Percentiles rank a stretch among this genome's conserved stretches.
Conservation (phyloP, 37 sponge, comb jelly and placozoan genomes). For the Chondrilla cf. caribensis region DNA sequence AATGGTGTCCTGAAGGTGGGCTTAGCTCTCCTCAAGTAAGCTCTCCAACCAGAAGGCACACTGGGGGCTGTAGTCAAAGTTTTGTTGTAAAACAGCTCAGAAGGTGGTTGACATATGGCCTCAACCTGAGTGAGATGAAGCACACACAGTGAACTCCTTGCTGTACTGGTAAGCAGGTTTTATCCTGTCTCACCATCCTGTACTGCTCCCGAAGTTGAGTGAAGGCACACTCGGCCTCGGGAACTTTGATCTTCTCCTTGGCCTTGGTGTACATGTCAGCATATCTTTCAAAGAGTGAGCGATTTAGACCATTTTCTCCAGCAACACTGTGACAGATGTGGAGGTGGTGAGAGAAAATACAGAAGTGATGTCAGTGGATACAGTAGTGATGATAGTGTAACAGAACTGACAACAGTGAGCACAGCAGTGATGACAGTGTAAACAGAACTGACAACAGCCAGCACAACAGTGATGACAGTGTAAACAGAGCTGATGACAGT, state of each 20-base stretch:
- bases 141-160: too few species aligned
- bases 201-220: constrained; percentile 39
- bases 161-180: too few species aligned
- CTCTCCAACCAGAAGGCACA: not conserved
- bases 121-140: constrained; percentile 32
- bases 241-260: not conserved
- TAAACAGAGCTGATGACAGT: too few species aligned
- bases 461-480: too few species aligned
- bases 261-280: constrained; percentile 27
- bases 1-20: not conserved
- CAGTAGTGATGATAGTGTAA: too few species aligned
- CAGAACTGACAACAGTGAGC: too few species aligned
- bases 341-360: too few species aligned
- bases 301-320: constrained; percentile 39
- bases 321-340: constrained; percentile 16
- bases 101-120: constrained; percentile 43
- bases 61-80: constrained; percentile 12
- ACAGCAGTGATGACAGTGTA: too few species aligned
- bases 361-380: too few species aligned
- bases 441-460: too few species aligned
- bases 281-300: constrained; percentile 64
- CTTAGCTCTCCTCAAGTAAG: not conserved
- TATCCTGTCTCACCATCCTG: constrained; percentile 39
- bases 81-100: constrained; percentile 45
- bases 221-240: not conserved